Evolutionary conservation across 2,888 invertebrate species (phyloP), one percentile per base, ranked within the genome.

Genomic region (Dryobota labecula): DNA sequence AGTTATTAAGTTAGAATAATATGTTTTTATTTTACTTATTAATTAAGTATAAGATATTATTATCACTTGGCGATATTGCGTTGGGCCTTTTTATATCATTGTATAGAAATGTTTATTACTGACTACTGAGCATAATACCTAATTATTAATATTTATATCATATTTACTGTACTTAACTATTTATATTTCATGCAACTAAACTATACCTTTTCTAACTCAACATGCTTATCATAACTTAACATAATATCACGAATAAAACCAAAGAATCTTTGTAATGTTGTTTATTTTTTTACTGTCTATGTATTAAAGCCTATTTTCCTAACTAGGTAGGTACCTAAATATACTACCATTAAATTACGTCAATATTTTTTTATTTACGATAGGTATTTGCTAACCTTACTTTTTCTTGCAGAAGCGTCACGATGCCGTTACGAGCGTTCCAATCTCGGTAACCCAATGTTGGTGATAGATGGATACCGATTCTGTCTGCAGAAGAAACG

Each of bases 381-480:
- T n/a, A 0, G 2, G 2, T 56, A 20, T 0, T 11, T 11, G 33
- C 20, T 76, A 60, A 76, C 20, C 9, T n/a, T 15, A 9, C 33
- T 51, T 13, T 27, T 18, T 5, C n/a, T 71, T 78, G 53, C 51
- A 69, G 67, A 6, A 30, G 20, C 2, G 0, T 20, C 38, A 8
- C 69, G 64, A 3, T 80, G 76, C 41, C 56, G 70, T 11, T 81
- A 70, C 11, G 70, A 53, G 45, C 15, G 41, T 3, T 78, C 81
- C 0, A 78, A 49, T 43, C 18, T 58, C 33, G 78, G 76, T 9
- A 79, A 79, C n/a, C 78, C 73, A 15, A 80, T 80, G 78, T n/a
- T 82, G 60, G 82, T 73, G 33, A 57, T 84, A 33, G 82, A 82
- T 69, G 82, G 82, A 5, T 82, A 84, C 53, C 45, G 69, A 9